Percentiles rank a stretch among this genome's conserved stretches.
Conservation (phyloP, 2,888 invertebrate species). For the Chouioia cunea region DNA sequence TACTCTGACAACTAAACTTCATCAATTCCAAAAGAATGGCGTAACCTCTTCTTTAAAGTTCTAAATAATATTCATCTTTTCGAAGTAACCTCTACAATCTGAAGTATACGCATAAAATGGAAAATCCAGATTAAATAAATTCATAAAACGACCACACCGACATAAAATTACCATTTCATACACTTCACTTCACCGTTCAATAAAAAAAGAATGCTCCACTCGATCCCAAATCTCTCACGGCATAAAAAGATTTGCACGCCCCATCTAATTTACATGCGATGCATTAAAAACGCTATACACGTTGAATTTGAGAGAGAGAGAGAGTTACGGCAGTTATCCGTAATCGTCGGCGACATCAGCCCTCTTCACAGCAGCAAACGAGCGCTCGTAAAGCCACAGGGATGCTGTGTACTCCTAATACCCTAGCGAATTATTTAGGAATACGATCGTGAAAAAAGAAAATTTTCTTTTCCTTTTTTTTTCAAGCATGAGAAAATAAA, state of each 20-base stretch:
- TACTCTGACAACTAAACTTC: too few species aligned
- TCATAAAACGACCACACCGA: too few species aligned
- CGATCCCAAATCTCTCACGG: slow-evolving; percentile 9
- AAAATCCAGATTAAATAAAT: too few species aligned
- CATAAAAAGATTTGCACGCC: slow-evolving; percentile 27
- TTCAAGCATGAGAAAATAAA: slow-evolving; percentile 24
- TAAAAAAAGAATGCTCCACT: not conserved
- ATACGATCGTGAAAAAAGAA: too few species aligned
- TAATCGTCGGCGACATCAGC: slow-evolving; percentile 47
- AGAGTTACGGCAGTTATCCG: slow-evolving; percentile 35
- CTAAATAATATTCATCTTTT: too few species aligned
- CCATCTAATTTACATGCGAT: slow-evolving; percentile 40
- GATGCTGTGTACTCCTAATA: slow-evolving; percentile 36
- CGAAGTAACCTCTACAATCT: too few species aligned
- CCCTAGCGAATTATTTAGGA: slow-evolving; percentile 40
- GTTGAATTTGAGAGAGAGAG: slow-evolving; percentile 21
- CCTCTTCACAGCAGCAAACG: slow-evolving; percentile 44
- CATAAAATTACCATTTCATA: too few species aligned
- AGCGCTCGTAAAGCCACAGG: slow-evolving; percentile 43
- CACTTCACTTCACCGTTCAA: not conserved
- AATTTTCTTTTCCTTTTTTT: slow-evolving; percentile 47
- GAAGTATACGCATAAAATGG: too few species aligned
- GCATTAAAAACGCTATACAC: slow-evolving; percentile 41
- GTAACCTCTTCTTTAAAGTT: too few species aligned
- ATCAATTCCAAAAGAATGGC: too few species aligned